Conservation (phyloP, 1,140 invertebrate species). For the Lithobius niger region DNA sequence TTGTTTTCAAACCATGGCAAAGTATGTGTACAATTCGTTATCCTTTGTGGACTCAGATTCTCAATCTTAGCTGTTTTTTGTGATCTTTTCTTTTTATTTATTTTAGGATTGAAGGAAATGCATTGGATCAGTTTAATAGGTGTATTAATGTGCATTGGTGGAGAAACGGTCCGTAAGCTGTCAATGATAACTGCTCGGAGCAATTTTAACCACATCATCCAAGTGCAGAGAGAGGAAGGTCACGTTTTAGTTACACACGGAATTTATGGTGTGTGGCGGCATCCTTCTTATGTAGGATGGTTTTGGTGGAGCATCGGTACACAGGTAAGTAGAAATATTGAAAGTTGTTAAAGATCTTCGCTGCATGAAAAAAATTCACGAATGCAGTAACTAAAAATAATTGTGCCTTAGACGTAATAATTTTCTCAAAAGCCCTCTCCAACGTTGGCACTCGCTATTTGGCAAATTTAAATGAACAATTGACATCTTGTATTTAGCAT, state of each 20-base stretch:
- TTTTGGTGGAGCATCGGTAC: slow-evolving; percentile 98
- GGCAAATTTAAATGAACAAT: too few relatives aligned
- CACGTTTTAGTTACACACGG: slow-evolving; percentile 85
- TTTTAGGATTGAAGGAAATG: slow-evolving; percentile 45
- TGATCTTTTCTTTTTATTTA: slow-evolving; percentile 6
- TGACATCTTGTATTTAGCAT: too few relatives aligned
- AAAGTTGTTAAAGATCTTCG: too few relatives aligned
- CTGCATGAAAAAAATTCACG: too few relatives aligned
- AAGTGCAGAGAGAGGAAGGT: slow-evolving; percentile 46
- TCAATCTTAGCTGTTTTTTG: not conserved
- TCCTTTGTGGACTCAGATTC: too few relatives aligned
- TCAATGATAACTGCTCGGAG: slow-evolving; percentile 88
- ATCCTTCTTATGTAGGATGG: slow-evolving; percentile 97
- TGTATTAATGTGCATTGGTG: slow-evolving; percentile 60
- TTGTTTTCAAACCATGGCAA: too few relatives aligned
- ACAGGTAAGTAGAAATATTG: too few relatives aligned
- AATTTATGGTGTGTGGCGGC: slow-evolving; percentile 64
- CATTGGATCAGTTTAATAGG: slow-evolving; percentile 51
- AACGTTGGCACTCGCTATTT: too few relatives aligned
- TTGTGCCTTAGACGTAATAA: too few relatives aligned
- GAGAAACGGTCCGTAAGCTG: slow-evolving; percentile 76
- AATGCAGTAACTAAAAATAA: too few relatives aligned
- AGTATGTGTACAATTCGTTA: too few relatives aligned
- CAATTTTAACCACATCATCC: slow-evolving; percentile 89
- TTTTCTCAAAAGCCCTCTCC: too few relatives aligned